phyloP scores from a whole-genome alignment of 2,113 vertebrate species.

The Balaeniceps rex region DNA sequence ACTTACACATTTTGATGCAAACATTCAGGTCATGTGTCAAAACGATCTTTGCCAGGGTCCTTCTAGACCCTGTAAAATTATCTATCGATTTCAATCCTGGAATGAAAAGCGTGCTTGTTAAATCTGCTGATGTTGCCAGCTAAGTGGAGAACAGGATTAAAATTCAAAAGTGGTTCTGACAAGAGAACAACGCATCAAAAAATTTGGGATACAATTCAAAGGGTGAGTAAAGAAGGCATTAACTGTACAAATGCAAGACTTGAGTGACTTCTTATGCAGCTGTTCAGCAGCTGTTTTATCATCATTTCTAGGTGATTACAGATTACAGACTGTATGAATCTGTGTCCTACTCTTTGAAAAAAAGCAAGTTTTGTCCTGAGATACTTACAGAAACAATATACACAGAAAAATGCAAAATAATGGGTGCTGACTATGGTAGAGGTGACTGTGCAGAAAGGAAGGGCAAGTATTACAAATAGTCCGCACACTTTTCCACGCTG shows the following conservation, averaged over 20 bases:
- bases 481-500: neutral
- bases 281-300: neutral
- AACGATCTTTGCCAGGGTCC: neutral
- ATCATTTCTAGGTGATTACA: neutral
- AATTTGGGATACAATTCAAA: neutral
- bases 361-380: neutral
- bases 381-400: neutral
- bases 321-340: neutral
- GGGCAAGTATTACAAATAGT: neutral
- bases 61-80: constrained; percentile 10
- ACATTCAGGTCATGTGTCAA: neutral
- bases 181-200: neutral
- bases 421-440: neutral
- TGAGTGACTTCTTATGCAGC: neutral
- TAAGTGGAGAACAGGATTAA: neutral
- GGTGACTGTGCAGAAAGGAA: neutral
- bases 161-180: constrained; percentile 1
- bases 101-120: neutral
- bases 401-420: neutral
- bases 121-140: constrained; percentile 25
- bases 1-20: neutral
- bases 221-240: neutral
- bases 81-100: neutral
- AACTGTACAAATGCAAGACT: neutral
- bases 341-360: neutral